Percentiles rank a stretch among this genome's conserved stretches.
phyloP scores from a whole-genome alignment of 1,140 invertebrate species.

The Samia ricini region DNA sequence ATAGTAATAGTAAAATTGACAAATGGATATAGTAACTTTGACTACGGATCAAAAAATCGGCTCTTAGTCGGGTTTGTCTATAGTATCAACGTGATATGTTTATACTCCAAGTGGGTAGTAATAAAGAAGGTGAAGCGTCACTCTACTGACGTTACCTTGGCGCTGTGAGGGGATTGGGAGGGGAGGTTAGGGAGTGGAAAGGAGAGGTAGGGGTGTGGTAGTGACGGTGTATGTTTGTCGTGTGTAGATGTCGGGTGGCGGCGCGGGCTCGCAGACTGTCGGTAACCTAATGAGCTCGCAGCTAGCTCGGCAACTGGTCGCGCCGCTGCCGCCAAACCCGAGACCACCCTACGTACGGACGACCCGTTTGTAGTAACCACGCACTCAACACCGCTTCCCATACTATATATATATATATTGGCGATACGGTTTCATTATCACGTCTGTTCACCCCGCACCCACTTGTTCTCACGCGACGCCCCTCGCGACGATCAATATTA shows the following conservation, averaged over 20 bases:
- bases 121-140: no score
- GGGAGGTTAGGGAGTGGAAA: background rate
- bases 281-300: slow-evolving; percentile 77
- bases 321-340: slow-evolving; percentile 72
- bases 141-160: no score
- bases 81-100: no score
- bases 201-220: slow-evolving; percentile 15
- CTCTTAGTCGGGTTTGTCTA: no score
- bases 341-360: slow-evolving; percentile 68
- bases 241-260: slow-evolving; percentile 46
- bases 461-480: slow-evolving; percentile 16
- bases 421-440: slow-evolving; percentile 48
- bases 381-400: slow-evolving; percentile 75
- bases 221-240: slow-evolving; percentile 34
- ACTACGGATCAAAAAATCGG: no score
- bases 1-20: no score
- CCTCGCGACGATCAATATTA: slow-evolving; percentile 14
- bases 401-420: no score
- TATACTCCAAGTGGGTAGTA: no score
- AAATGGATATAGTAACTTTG: no score
- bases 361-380: slow-evolving; percentile 75
- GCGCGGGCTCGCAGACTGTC: slow-evolving; percentile 38
- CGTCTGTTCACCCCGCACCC: slow-evolving; percentile 11
- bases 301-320: slow-evolving; percentile 79
- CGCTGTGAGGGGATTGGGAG: no score